phyloP scores from a whole-genome alignment of 2,113 vertebrate genomes.

The Platanista minor region DNA sequence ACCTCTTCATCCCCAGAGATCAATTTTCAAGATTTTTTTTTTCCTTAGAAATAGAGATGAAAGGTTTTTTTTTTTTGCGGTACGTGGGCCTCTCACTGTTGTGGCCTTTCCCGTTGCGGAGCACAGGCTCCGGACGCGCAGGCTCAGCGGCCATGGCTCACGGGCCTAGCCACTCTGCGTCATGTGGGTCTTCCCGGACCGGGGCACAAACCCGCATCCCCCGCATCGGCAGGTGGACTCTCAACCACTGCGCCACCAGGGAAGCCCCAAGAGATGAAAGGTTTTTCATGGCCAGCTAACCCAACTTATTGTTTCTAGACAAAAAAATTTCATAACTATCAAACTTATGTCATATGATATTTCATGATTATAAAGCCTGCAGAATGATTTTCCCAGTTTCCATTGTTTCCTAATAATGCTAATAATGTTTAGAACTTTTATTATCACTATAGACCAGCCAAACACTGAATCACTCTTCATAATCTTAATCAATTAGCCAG shows the following conservation, averaged over 20 bases:
- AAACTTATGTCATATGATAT: neutral
- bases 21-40: conserved; percentile 9
- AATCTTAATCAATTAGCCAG: neutral
- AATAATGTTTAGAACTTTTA: neutral
- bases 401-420: neutral
- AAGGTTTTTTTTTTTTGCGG: too few species aligned
- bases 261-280: neutral
- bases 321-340: neutral
- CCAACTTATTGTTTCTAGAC: neutral
- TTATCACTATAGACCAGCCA: neutral
- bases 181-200: too few species aligned
- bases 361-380: neutral
- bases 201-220: too few species aligned
- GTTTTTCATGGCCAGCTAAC: neutral
- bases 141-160: too few species aligned
- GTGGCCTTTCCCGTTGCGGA: too few species aligned
- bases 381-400: neutral
- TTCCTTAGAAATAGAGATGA: neutral
- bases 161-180: too few species aligned
- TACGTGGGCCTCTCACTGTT: too few species aligned
- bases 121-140: too few species aligned
- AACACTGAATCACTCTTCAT: neutral
- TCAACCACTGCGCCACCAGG: too few species aligned
- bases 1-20: neutral
- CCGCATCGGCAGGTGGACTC: too few species aligned